Evolutionary conservation across 2,797 vertebrate genomes (phyloP).

Genomic region (Schizopygopsis malacanthus): DNA sequence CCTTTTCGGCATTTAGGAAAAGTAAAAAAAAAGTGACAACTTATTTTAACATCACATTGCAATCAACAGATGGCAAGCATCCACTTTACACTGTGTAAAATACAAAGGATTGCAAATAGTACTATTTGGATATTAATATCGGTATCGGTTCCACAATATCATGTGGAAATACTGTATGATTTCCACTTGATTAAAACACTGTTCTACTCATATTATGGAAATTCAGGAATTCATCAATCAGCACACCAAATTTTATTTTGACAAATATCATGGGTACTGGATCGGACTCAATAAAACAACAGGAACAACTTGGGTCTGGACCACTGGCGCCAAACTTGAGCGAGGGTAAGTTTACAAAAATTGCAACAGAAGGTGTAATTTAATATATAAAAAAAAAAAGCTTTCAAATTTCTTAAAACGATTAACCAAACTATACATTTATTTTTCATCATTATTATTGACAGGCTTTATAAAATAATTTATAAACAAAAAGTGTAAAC

Average conservation of each 20-base stretch:
- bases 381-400: background rate
- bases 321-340: constrained; percentile 39
- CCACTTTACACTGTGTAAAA: too few relatives aligned
- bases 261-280: constrained; percentile 64
- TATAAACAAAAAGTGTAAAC: background rate
- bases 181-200: background rate
- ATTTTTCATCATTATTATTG: too few relatives aligned
- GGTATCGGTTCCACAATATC: too few relatives aligned
- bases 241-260: background rate
- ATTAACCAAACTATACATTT: background rate
- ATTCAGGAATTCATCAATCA: constrained; percentile 71
- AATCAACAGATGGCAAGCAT: too few relatives aligned
- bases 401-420: background rate
- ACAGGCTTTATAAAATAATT: too few relatives aligned
- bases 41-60: background rate
- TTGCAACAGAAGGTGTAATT: background rate
- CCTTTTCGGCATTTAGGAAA: background rate
- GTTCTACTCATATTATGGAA: background rate
- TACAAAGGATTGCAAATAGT: background rate
- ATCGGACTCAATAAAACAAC: constrained; percentile 62
- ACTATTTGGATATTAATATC: background rate
- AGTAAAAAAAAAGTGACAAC: background rate
- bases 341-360: constrained; percentile 39
- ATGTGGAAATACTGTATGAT: background rate
- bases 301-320: constrained; percentile 62